phyloP scores from a whole-genome alignment of 2,888 invertebrate species.

The Octodonta nipae region DNA sequence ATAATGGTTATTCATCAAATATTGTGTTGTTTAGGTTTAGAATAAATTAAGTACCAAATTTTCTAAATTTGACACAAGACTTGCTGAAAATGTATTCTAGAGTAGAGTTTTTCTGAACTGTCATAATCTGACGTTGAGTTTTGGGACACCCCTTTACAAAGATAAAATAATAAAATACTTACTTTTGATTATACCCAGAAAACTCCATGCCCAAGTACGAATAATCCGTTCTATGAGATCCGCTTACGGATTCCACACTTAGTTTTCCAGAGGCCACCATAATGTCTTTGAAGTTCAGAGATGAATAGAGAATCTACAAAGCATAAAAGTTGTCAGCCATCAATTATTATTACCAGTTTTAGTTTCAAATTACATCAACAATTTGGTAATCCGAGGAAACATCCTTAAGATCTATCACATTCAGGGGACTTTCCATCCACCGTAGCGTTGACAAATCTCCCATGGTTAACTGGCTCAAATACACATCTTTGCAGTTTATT shows the following conservation, averaged over 20 bases:
- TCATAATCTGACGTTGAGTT: no score
- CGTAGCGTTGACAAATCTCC: conserved; percentile 76
- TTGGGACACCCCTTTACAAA: no score
- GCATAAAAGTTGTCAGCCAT: background rate
- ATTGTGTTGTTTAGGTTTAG: no score
- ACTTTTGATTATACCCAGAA: conserved; percentile 38
- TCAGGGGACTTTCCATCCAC: conserved; percentile 64
- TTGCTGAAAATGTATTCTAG: no score
- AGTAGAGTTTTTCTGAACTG: no score
- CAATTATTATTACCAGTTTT: background rate
- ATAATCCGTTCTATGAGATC: conserved; percentile 48
- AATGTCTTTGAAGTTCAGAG: conserved; percentile 86
- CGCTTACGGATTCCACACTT: conserved; percentile 65
- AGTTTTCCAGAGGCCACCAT: conserved; percentile 89
- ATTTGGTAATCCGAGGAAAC: no score
- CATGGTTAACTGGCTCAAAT: conserved; percentile 58
- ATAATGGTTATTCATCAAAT: no score
- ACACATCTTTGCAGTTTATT: conserved; percentile 51
- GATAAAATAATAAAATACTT: no score
- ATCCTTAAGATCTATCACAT: no score
- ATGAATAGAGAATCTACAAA: conserved; percentile 45
- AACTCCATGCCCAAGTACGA: conserved; percentile 57
- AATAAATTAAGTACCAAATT: no score
- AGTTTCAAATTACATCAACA: no score
- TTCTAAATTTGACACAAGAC: no score